Conservation (phyloP, 2,113 vertebrate genomes). For the Illadopsis cleaveri region DNA sequence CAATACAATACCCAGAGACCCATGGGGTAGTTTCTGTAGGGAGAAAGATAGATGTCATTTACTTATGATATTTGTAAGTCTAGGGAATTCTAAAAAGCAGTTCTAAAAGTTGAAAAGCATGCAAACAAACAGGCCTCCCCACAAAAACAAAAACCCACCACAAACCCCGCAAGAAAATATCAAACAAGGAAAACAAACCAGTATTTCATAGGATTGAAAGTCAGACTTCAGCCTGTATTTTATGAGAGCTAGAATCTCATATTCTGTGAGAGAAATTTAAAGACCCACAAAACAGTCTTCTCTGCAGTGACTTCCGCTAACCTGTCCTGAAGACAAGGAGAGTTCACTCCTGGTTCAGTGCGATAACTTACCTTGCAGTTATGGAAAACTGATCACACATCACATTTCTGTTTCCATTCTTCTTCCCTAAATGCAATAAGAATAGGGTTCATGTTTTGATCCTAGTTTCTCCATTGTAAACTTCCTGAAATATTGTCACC, state of each 20-base stretch:
- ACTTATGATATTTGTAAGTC: neutral
- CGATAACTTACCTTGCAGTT: neutral
- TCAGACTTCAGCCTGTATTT: neutral
- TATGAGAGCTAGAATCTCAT: neutral
- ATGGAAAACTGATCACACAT: neutral
- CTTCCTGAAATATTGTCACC: neutral
- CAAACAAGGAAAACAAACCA: neutral
- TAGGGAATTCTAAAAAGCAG: neutral
- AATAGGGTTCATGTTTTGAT: neutral
- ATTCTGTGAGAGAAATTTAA: neutral
- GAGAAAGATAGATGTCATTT: neutral
- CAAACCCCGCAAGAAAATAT: neutral
- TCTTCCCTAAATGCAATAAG: neutral
- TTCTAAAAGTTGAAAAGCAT: neutral
- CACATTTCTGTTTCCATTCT: neutral
- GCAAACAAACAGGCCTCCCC: fast-evolving
- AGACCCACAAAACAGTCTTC: neutral
- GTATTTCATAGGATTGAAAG: neutral
- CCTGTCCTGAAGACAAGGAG: neutral
- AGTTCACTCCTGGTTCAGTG: neutral
- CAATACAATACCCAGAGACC: neutral
- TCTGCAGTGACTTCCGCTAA: neutral
- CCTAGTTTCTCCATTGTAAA: neutral
- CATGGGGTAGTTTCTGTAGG: neutral
- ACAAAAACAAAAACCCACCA: neutral